Evolutionary conservation across 2,797 vertebrate species (phyloP).

Genomic region (Hydrophis major): DNA sequence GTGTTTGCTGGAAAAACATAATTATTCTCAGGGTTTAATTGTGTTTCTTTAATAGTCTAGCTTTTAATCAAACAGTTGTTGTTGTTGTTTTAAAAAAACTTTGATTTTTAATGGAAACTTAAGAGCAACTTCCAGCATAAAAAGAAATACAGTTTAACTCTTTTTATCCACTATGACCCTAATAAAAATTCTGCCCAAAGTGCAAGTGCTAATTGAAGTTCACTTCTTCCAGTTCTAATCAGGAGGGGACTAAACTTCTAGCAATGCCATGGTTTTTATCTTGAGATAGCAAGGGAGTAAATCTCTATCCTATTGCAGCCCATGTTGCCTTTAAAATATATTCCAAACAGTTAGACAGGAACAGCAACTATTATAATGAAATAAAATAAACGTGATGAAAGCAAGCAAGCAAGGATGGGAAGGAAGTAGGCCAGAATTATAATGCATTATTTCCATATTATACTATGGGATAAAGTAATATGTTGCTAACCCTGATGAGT

Average conservation of each 20-base stretch:
- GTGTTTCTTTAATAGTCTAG: neutral
- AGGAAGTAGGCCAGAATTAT: neutral
- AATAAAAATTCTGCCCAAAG: neutral
- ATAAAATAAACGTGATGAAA: neutral
- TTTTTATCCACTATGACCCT: neutral
- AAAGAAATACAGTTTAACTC: neutral
- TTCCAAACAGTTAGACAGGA: neutral
- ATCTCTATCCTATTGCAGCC: neutral
- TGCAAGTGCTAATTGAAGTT: neutral
- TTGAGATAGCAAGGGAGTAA: neutral
- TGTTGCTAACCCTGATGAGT: neutral
- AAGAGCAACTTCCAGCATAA: neutral
- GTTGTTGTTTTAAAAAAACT: neutral
- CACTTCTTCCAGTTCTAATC: neutral
- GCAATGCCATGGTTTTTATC: neutral
- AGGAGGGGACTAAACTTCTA: neutral
- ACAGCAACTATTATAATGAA: neutral
- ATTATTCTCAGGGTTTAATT: neutral
- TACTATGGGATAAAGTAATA: neutral
- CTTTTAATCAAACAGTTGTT: neutral
- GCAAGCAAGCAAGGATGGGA: neutral
- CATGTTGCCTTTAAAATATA: neutral
- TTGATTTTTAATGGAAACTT: neutral
- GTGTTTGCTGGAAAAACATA: neutral
- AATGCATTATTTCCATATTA: neutral